Evolutionary conservation across 2,797 vertebrate genomes (phyloP), one percentile per base, ranked within the genome.

Genomic region (Lepilemur ruficaudatus): DNA sequence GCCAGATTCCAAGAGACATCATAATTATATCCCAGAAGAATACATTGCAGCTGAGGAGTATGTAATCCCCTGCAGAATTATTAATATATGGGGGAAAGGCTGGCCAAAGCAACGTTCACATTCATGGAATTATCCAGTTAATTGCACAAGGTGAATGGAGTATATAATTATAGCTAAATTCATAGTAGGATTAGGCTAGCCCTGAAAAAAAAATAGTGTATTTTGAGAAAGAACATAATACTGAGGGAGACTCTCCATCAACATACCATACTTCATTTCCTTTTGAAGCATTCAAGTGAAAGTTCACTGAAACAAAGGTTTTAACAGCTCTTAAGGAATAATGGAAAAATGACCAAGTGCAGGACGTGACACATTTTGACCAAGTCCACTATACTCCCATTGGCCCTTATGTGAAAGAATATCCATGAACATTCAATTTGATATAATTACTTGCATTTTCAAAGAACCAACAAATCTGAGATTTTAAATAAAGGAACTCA

Each of bases 1-100:
- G 96, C 96, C 91, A 95, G 73, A 92, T 92, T 96, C 90, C 95
- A 97, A 94, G 35, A 98, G 87, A 97, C 94, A 96, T 85, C 89
- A 93, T 97, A 97, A 97, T 97, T 92, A 97, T 89, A 67, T 96
- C 96, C 97, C 96, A 82, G 38, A 96, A 95, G 97, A 93, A 89
- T 78, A 83, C n/a, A 80, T 0, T 90, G 87, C 93, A 94, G 73
- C 96, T 91, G 89, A 95, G 95, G 72, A 97, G 89, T 69, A 96
- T 92, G 85, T 96, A 18, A 18, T 67, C 87, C 94, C 81, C 63
- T 92, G 80, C 28, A 91, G 57, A 95, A 97, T 80, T 93, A 59
- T 59, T 59, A 59, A 59, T 59, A 93, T 57, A 73, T 67, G 52
- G 84, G 80, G 76, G 63, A 95, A 97, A 97, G 81, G 81, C 70